phyloP scores from a whole-genome alignment of 64 coral and sea anemone species.

The Stylophora pistillata region DNA sequence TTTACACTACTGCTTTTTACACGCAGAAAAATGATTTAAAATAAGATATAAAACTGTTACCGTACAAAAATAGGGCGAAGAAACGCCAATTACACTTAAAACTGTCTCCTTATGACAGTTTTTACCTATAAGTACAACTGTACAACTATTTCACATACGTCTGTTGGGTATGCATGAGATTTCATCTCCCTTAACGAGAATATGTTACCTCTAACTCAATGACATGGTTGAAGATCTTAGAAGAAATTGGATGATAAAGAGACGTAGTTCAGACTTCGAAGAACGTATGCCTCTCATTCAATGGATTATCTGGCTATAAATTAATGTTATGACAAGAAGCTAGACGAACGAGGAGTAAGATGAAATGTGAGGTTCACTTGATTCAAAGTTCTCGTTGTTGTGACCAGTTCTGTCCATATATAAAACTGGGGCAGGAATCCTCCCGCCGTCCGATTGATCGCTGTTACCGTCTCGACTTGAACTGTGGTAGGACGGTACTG shows the following conservation, averaged over 20 bases:
- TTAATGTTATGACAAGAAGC: background rate
- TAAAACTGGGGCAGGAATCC: background rate
- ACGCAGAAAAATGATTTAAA: background rate
- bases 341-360: constrained; percentile 31
- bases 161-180: background rate
- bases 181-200: background rate
- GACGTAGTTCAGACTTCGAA: background rate
- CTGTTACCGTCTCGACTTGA: background rate
- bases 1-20: background rate
- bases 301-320: background rate
- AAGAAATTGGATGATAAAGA: background rate
- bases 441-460: constrained; percentile 21
- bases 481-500: background rate
- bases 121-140: background rate
- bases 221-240: background rate
- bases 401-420: constrained; percentile 2
- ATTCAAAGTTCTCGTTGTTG: background rate
- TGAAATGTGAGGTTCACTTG: constrained; percentile 37
- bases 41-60: background rate
- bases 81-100: background rate
- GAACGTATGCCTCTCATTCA: background rate
- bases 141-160: background rate
- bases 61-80: background rate
- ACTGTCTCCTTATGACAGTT: background rate
- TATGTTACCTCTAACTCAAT: background rate